Conservation (phyloP, 2,888 invertebrate genomes). For the Blastobasis lacticolella region DNA sequence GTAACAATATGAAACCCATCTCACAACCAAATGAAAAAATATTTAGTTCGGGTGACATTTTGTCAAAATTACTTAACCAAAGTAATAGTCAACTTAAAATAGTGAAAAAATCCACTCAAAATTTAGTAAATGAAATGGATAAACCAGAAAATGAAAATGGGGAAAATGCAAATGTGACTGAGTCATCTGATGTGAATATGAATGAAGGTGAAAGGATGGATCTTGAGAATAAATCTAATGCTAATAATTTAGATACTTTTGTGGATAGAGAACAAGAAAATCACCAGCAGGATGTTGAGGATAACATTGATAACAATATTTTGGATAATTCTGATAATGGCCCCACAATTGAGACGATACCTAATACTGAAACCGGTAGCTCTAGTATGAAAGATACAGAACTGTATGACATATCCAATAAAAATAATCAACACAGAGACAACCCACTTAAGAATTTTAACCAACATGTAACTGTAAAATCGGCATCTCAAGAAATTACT, state of each 20-base stretch:
- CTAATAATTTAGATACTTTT: too few relatives aligned
- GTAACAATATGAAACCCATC: conserved; percentile 12
- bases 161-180: not conserved
- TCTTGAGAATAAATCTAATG: too few relatives aligned
- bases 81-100: conserved; percentile 61
- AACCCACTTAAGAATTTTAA: conserved; percentile 10
- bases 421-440: too few relatives aligned
- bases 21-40: not conserved
- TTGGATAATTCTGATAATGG: not conserved
- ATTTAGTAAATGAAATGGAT: not conserved
- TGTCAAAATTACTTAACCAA: conserved; percentile 54
- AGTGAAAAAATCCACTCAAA: conserved; percentile 37
- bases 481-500: conserved; percentile 3
- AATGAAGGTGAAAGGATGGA: not conserved
- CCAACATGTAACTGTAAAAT: conserved; percentile 16
- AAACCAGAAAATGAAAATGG: not conserved
- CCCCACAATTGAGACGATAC: not conserved
- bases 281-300: too few relatives aligned
- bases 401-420: too few relatives aligned
- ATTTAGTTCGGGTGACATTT: conserved; percentile 35
- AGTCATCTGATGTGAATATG: not conserved
- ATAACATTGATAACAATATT: not conserved
- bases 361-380: too few relatives aligned
- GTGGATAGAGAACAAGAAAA: too few relatives aligned
- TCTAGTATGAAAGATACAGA: too few relatives aligned